Percentiles rank a stretch among this genome's conserved stretches.
These are phyloP conservation scores for Dicyrtomina minuta DNA, from an alignment of 2,888 invertebrate species.

Conservation along the genomic window DNA sequence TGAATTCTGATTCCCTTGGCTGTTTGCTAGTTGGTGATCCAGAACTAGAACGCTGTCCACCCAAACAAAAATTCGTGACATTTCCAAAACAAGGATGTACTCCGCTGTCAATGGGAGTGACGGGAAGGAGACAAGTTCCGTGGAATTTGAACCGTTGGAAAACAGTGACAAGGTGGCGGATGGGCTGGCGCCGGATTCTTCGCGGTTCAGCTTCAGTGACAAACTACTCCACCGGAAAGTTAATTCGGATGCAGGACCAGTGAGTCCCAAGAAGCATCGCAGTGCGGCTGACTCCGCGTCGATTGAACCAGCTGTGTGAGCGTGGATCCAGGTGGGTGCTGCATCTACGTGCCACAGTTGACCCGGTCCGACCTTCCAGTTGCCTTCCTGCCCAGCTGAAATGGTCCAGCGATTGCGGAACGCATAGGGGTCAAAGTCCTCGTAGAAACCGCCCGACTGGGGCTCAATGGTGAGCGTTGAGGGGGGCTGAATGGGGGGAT, in stretches of 20 bases:
- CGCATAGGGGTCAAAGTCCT: not conserved
- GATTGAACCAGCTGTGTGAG: not conserved
- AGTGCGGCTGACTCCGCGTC: not conserved
- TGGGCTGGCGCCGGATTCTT: not conserved
- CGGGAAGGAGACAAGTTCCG: not conserved
- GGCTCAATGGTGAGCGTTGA: not conserved
- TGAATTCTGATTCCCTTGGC: not conserved
- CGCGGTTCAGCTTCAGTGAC: not conserved
- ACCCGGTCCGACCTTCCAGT: not conserved
- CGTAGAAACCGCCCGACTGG: not conserved
- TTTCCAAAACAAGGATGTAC: not conserved
- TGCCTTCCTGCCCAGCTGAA: not conserved
- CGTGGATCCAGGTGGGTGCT: not conserved
- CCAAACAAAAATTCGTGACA: constrained; percentile 5
- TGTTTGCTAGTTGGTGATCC: not conserved
- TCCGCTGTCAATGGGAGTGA: not conserved
- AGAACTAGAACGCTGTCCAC: constrained; percentile 13
- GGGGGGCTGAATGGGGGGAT: not conserved
- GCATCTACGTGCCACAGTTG: not conserved
- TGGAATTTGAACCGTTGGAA: too few relatives aligned
- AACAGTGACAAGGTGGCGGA: not conserved
- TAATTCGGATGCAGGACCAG: not conserved
- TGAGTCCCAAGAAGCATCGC: not conserved
- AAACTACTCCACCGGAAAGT: not conserved
- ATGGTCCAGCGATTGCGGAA: not conserved